Percentiles rank a stretch among this genome's conserved stretches.
Evolutionary conservation across 2,888 invertebrate species (phyloP).

Genomic region (Clitarchus hookeri): DNA sequence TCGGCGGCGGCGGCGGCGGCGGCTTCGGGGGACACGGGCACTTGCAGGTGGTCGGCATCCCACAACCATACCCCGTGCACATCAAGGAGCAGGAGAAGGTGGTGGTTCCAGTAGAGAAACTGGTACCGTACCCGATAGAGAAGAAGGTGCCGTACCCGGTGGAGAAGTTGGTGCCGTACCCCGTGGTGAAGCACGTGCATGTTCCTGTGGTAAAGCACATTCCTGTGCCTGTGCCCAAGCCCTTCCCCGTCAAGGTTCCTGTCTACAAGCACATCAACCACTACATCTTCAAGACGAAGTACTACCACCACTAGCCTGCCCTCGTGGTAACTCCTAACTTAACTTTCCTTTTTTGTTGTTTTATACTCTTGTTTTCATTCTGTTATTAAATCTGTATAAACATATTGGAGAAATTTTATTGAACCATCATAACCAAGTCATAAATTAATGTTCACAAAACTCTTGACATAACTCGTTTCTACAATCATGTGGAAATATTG

Average conservation of each 20-base stretch:
- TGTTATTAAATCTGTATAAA: too few relatives aligned
- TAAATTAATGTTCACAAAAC: too few relatives aligned
- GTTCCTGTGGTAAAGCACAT: conserved; percentile 60
- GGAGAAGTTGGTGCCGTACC: conserved; percentile 35
- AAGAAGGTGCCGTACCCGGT: conserved; percentile 42
- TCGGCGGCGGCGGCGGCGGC: neutral
- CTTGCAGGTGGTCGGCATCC: neutral
- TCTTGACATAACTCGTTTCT: too few relatives aligned
- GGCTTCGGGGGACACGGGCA: neutral
- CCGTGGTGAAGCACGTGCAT: conserved; percentile 45
- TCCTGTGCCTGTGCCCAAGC: conserved; percentile 67
- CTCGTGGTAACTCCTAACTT: neutral
- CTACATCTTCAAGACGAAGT: conserved; percentile 20
- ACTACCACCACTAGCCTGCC: neutral
- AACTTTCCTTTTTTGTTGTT: too few relatives aligned
- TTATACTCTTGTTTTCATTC: too few relatives aligned
- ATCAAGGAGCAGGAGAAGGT: conserved; percentile 52
- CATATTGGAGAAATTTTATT: too few relatives aligned
- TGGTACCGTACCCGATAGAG: conserved; percentile 55
- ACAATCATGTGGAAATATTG: too few relatives aligned
- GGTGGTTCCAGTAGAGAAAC: conserved; percentile 55
- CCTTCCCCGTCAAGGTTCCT: conserved; percentile 48
- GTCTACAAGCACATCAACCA: conserved; percentile 20
- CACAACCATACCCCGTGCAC: conserved; percentile 25
- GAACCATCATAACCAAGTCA: too few relatives aligned